Base-by-base conservation (phyloP, 2,797 vertebrate genomes). In the Malurus leucopterus region DNA sequence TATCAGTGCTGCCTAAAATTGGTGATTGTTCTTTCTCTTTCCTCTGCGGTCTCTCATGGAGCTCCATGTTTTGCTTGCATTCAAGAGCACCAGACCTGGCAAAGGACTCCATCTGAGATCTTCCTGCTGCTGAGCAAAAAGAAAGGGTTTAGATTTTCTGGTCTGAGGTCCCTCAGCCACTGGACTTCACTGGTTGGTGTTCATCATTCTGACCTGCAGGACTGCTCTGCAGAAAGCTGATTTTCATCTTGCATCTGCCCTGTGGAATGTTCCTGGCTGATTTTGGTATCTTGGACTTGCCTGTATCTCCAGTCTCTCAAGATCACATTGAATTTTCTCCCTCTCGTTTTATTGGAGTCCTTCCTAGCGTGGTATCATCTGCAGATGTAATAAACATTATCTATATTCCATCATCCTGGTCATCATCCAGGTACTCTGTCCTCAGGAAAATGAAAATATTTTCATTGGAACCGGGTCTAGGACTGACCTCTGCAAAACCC, bases 311-410 rank as follows among this genome's bases (percentile, higher is more conserved):
- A 75, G 38, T 23, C 44, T 85, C 69, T 72, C n/a, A 46, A 36
- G 63, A 78, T 41, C 30, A 46, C 0, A 0, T 63, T 84, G 49
- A 63, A 43, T 81, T 74, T 12, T 75, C 24, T 73, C 19, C 7
- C 36, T 88, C 29, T 61, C 15, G 13, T 19, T 81, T 88, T 76
- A 40, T 4, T 67, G 30, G 32, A 70, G 38, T 57, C 13, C 17
- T 88, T 91, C 57, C 34, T 84, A 61, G 34, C 1, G 27, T 84
- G 46, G 43, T 89, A 32, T 84, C 24, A 84, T 92, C 85, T 94
- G 93, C 26, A 92, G 81, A 92, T 86, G 77, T 54, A 94, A 93
- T 92, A 92, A 91, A 81, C n/a, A 47, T 88, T 88, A 84, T 93
- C 46, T 86, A 16, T 84, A 78, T 84, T 92, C 67, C 87, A 94